Conservation (phyloP, 2,888 invertebrate genomes). For the Azorinus chamasolen region DNA sequence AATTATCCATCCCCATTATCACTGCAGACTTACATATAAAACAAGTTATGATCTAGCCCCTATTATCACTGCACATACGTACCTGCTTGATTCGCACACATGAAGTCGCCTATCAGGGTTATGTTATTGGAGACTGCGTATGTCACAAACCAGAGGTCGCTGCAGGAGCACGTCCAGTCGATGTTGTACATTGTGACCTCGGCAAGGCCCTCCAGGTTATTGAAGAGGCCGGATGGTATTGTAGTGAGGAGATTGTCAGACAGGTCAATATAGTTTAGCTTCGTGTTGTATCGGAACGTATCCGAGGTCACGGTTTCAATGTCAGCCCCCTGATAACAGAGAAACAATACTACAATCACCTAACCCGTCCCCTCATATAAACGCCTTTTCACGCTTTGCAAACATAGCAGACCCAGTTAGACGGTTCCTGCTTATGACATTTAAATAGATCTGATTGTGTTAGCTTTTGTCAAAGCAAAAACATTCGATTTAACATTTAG, state of each 20-base stretch:
- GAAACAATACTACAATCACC: no score
- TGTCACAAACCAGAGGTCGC: constrained; percentile 61
- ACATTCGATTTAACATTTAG: no score
- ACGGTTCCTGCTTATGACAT: no score
- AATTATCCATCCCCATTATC: no score
- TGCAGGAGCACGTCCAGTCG: constrained; percentile 65
- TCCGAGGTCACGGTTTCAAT: constrained; percentile 47
- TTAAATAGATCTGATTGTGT: no score
- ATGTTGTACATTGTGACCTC: constrained; percentile 54
- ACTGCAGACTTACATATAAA: no score
- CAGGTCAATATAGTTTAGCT: constrained; percentile 54
- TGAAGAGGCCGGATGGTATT: constrained; percentile 54
- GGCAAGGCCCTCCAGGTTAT: constrained; percentile 41
- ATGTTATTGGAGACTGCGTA: constrained; percentile 60
- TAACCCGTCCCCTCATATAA: no score
- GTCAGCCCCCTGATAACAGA: constrained; percentile 53
- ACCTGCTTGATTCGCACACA: constrained; percentile 28
- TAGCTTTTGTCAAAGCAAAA: no score
- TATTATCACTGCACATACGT: no score
- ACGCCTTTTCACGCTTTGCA: no score
- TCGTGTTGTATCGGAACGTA: constrained; percentile 55
- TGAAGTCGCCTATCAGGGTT: constrained; percentile 58
- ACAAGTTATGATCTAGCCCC: no score
- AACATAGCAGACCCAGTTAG: no score
- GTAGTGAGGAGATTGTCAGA: constrained; percentile 59